A percentile compares a stretch with the other conserved stretches of the same genome.
Conservation (phyloP, 2,113 vertebrate species). For the Psittacus erithacus region DNA sequence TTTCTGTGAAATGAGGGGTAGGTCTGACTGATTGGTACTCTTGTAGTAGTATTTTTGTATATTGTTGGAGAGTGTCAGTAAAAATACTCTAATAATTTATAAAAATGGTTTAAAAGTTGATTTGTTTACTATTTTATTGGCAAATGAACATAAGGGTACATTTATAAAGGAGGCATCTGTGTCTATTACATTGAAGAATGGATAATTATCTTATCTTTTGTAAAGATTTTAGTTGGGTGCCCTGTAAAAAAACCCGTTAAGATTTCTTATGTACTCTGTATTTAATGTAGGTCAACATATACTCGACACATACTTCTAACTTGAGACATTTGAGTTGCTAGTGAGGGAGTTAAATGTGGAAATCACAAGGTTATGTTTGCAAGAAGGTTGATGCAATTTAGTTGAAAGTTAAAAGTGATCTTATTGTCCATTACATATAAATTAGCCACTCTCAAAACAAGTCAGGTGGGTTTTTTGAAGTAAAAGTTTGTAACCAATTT, state of each 20-base stretch:
- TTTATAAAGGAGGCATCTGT: constrained; percentile 72
- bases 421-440: not conserved
- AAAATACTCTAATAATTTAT: constrained; percentile 79
- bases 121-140: constrained; percentile 82
- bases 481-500: not conserved
- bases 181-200: constrained; percentile 72
- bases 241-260: constrained; percentile 58
- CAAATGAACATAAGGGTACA: constrained; percentile 68
- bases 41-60: constrained; percentile 91
- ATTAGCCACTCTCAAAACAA: not conserved
- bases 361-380: not conserved
- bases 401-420: not conserved
- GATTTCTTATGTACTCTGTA: constrained; percentile 56
- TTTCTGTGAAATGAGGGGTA: constrained; percentile 75
- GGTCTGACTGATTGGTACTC: constrained; percentile 76
- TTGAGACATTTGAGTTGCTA: constrained; percentile 2
- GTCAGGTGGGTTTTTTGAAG: not conserved
- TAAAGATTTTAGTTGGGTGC: constrained; percentile 75
- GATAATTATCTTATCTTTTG: constrained; percentile 78
- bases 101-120: constrained; percentile 76
- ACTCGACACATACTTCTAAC: constrained; percentile 15
- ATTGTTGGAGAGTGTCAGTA: constrained; percentile 79
- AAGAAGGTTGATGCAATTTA: not conserved
- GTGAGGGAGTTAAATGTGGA: not conserved
- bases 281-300: constrained; percentile 39